These are phyloP conservation scores for Nebria ingens DNA, from an alignment of 1,140 invertebrate genomes.

Conservation along the genomic window DNA sequence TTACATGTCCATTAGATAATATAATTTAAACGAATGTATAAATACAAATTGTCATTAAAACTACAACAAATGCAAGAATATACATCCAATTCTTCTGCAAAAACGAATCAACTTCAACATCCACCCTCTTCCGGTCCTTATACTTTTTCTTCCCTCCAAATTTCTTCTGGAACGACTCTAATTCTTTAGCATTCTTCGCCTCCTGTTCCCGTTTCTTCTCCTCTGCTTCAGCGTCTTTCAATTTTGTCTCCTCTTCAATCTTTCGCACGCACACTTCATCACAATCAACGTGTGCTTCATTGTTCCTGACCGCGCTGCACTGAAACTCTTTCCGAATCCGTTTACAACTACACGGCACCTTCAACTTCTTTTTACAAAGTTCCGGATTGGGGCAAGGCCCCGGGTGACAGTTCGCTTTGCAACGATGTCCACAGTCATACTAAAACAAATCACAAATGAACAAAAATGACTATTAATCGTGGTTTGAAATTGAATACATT, in stretches of 20 bases:
- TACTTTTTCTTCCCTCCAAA: slow-evolving; percentile 46
- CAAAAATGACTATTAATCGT: background rate
- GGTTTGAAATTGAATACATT: slow-evolving; percentile 44
- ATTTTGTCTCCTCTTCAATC: slow-evolving; percentile 40
- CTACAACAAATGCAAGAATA: slow-evolving; percentile 28
- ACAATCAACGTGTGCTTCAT: slow-evolving; percentile 44
- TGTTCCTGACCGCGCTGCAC: slow-evolving; percentile 50
- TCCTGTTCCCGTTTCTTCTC: slow-evolving; percentile 48
- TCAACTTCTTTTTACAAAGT: slow-evolving; percentile 68
- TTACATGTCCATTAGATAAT: no score
- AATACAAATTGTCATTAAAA: slow-evolving; percentile 26
- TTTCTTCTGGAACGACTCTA: slow-evolving; percentile 63
- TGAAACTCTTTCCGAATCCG: slow-evolving; percentile 65
- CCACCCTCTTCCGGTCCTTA: slow-evolving; percentile 35
- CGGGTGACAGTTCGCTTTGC: slow-evolving; percentile 63
- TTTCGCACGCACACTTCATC: slow-evolving; percentile 49
- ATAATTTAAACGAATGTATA: slow-evolving; percentile 19
- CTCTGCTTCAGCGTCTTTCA: slow-evolving; percentile 40
- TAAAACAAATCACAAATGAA: slow-evolving; percentile 20
- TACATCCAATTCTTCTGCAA: slow-evolving; percentile 36
- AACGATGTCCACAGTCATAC: slow-evolving; percentile 66
- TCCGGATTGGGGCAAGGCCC: slow-evolving; percentile 57
- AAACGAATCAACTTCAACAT: slow-evolving; percentile 30
- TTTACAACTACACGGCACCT: slow-evolving; percentile 66
- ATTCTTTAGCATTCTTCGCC: slow-evolving; percentile 51